Evolutionary conservation across 2,797 vertebrate genomes (phyloP).

Genomic region (Bradypodion ventrale): DNA sequence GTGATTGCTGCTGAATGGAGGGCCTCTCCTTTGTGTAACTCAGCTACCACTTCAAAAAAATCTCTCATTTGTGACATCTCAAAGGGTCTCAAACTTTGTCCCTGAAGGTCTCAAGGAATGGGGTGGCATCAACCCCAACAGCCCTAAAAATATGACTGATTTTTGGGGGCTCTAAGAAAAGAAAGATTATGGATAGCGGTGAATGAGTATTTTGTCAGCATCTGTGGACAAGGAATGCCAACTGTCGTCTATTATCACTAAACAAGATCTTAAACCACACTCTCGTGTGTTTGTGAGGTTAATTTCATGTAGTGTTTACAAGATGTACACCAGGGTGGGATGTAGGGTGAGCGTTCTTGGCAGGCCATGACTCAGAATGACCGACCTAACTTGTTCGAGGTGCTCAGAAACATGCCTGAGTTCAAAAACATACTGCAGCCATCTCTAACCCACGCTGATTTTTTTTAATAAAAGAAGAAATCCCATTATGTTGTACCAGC

Average conservation of each 20-base stretch:
- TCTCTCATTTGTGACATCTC: too few species aligned
- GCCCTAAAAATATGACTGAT: neutral
- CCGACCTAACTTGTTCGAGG: neutral
- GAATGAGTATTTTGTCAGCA: neutral
- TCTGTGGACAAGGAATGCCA: neutral
- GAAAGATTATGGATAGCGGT: neutral
- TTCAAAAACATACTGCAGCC: constrained; percentile 6
- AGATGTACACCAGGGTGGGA: neutral
- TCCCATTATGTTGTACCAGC: constrained; percentile 19
- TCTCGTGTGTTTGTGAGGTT: constrained; percentile 10
- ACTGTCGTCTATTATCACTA: neutral
- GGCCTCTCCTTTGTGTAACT: too few species aligned
- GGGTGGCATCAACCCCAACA: too few species aligned
- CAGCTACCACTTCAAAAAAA: too few species aligned
- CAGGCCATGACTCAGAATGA: constrained; percentile 14
- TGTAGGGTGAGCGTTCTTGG: neutral
- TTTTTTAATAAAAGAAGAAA: neutral
- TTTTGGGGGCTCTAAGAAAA: neutral
- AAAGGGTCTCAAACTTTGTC: too few species aligned
- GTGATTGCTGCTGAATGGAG: too few species aligned
- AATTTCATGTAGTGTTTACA: constrained; percentile 8
- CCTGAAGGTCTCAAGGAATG: too few species aligned
- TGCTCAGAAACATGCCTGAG: neutral
- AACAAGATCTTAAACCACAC: neutral
- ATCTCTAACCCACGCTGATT: neutral